phyloP scores from a whole-genome alignment of 2,797 vertebrate species.

The Myripristis murdjan region DNA sequence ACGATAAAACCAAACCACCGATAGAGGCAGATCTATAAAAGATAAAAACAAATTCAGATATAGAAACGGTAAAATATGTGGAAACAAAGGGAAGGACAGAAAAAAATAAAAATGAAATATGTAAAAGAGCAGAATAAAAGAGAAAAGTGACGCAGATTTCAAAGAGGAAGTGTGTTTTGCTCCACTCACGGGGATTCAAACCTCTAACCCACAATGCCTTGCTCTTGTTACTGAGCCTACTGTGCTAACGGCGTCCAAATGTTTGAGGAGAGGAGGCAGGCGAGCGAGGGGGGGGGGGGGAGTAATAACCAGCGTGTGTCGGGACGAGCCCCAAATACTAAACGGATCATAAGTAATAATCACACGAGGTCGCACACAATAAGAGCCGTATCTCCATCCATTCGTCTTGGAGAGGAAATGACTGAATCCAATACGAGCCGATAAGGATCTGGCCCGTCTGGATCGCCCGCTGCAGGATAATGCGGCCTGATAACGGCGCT shows the following conservation, averaged over 20 bases:
- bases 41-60: no score
- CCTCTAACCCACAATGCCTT: no score
- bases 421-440: slow-evolving; percentile 83
- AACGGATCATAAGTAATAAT: slow-evolving; percentile 84
- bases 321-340: slow-evolving; percentile 63
- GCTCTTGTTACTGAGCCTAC: no score
- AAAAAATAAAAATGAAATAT: no score
- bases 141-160: no score
- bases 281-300: slow-evolving; percentile 27
- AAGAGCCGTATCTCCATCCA: slow-evolving; percentile 79
- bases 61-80: no score
- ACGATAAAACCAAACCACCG: no score
- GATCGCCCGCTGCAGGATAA: slow-evolving; percentile 72
- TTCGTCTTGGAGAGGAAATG: slow-evolving; percentile 85
- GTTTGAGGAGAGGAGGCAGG: slow-evolving; percentile 44
- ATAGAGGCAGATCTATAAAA: no score
- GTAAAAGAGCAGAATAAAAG: no score
- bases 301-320: slow-evolving; percentile 60
- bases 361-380: slow-evolving; percentile 77
- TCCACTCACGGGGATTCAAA: no score
- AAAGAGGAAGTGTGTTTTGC: no score
- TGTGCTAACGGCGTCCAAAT: slow-evolving; percentile 8
- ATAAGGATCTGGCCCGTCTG: slow-evolving; percentile 82
- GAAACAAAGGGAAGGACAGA: no score
- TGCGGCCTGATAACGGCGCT: slow-evolving; percentile 75